Evolutionary conservation across 2,113 vertebrate genomes (phyloP), one percentile per base, ranked within the genome.

Genomic region (Typhlomys cinereus): DNA sequence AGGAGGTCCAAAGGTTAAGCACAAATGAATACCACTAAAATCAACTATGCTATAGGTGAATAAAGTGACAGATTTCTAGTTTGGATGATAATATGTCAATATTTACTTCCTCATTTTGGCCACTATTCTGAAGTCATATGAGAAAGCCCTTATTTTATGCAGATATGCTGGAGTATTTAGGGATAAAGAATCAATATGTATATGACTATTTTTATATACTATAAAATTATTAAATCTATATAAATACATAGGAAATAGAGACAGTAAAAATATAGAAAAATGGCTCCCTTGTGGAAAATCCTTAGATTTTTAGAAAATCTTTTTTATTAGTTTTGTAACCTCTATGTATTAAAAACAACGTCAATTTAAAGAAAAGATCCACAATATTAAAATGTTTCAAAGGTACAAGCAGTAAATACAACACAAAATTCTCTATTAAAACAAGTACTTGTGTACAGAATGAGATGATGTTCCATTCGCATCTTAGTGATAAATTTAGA

Each of bases 81-180:
- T 44, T 74, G 70, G 34, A 46, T 29, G 83, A 78, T n/a, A 78
- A 4, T 75, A 8, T 11, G 85, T 21, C 39, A 79, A 27, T 36
- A 73, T 82, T 79, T 74, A 48, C 83, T 79, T 90, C 21, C 13
- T 79, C 46, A 14, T 88, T 88, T 94, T 69, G 23, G 78, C 61
- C 39, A 90, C 21, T 70, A 7, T 88, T 88, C 46, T 71, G 31
- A 61, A 25, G 21, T 66, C 57, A 62, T 46, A 3, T 64, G 59
- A 78, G 64, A 91, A 73, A 81, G 4, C 79, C 9, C 21, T 73
- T 62, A 73, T 73, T 87, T 70, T 78, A 80, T 59, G 11, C 74
- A 90, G 91, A 83, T 0, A 92, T 90, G 54, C 15, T 50, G 14
- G 78, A 90, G 12, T 74, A 93, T 73, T 93, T 73, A 92, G 15